A percentile compares a stretch with the other conserved stretches of the same genome.
phyloP scores from a whole-genome alignment of 2,113 vertebrate genomes.

The Ovis aries region ARS-UI_Ramb_v3.0 NC_056063.1:14885001-14885500 shows the following conservation, averaged over 20 bases:
- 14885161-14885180: background rate
- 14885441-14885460: background rate
- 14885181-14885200: too few relatives aligned
- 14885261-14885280: background rate
- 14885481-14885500: background rate
- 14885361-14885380: background rate
- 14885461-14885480: background rate
- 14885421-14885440: background rate
- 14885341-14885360: background rate
- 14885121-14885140: background rate
- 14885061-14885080: background rate
- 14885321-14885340: background rate
- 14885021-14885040: background rate
- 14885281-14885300: rapidly evolving
- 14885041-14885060: background rate
- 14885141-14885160: background rate
- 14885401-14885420: background rate
- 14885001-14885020: background rate
- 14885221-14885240: background rate
- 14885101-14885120: background rate
- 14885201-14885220: background rate
- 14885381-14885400: background rate
- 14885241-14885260: background rate
- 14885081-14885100: background rate
- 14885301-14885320: background rate